These are phyloP conservation scores for Drosophila siamana DNA, from an alignment of 2,888 invertebrate species.

Conservation along the genomic window DNA sequence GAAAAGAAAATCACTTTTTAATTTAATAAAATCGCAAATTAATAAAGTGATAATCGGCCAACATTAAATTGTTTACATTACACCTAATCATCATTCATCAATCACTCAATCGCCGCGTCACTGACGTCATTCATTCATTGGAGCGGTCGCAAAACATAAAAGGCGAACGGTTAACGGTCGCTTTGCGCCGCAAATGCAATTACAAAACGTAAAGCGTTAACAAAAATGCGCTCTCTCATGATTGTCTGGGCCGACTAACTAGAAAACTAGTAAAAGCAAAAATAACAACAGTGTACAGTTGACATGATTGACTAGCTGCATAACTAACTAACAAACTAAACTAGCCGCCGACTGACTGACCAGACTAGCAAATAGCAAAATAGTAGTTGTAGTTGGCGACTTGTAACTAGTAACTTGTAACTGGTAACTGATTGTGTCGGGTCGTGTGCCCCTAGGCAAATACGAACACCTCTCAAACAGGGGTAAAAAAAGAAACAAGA, in stretches of 20 bases:
- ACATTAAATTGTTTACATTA: neutral
- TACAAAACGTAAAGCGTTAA: constrained; percentile 10
- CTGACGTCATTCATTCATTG: neutral
- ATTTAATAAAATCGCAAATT: neutral
- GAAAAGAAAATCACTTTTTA: too few species aligned
- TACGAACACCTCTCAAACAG: constrained; percentile 56
- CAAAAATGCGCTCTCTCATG: constrained; percentile 15
- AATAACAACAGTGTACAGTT: constrained; percentile 77
- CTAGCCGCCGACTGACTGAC: constrained; percentile 34
- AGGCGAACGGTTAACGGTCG: constrained; percentile 11
- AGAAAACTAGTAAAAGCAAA: constrained; percentile 19
- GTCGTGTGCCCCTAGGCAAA: constrained; percentile 56
- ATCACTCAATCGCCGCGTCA: constrained; percentile 3
- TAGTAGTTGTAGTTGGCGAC: constrained; percentile 5
- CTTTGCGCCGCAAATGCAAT: constrained; percentile 20
- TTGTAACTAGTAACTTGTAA: constrained; percentile 9
- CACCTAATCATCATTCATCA: constrained; percentile 15
- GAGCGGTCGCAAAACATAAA: constrained; percentile 10
- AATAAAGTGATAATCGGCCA: neutral
- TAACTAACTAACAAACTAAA: constrained; percentile 43
- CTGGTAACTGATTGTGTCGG: constrained; percentile 27
- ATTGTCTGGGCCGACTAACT: constrained; percentile 16
- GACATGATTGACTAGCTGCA: constrained; percentile 80
- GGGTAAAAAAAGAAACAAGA: constrained; percentile 45
- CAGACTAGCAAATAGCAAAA: constrained; percentile 31